Conservation (phyloP, 2,888 invertebrate genomes). For the Yponomeuta cagnagella region DNA sequence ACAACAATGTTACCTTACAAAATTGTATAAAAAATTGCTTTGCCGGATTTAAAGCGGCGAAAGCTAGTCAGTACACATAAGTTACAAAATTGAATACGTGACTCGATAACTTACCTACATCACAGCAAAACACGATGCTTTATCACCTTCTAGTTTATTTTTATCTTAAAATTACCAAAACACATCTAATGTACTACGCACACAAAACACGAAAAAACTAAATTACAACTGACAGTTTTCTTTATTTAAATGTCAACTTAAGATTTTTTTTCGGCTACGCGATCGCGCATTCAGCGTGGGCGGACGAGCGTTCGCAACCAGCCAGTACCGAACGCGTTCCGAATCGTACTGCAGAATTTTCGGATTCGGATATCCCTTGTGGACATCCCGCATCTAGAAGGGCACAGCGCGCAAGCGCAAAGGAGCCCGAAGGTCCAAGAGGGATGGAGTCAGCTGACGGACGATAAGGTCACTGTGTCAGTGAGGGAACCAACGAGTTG, state of each 20-base stretch:
- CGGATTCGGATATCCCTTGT: constrained; percentile 28
- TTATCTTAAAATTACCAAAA: neutral
- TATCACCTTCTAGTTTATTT: neutral
- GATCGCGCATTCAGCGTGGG: neutral
- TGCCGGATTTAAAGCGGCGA: neutral
- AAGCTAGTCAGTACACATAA: constrained; percentile 7
- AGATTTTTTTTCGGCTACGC: constrained; percentile 1
- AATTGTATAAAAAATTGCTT: neutral
- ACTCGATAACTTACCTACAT: constrained; percentile 20
- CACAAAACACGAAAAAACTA: neutral
- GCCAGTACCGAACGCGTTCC: constrained; percentile 28
- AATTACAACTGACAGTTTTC: neutral
- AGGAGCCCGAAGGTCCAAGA: constrained; percentile 27
- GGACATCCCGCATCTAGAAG: constrained; percentile 48
- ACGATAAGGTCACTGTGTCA: constrained; percentile 68
- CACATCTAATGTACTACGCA: neutral
- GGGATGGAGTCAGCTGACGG: constrained; percentile 61
- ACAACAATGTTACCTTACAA: neutral
- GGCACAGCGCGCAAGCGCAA: constrained; percentile 47
- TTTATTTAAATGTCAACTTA: neutral
- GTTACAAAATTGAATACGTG: constrained; percentile 20
- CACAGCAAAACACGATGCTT: constrained; percentile 20
- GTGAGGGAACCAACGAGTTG: constrained; percentile 14
- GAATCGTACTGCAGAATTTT: constrained; percentile 51
- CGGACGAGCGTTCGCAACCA: neutral